Evolutionary conservation across 2,888 invertebrate species (phyloP), one percentile per base, ranked within the genome.

Genomic region (Napeogenes sylphis): DNA sequence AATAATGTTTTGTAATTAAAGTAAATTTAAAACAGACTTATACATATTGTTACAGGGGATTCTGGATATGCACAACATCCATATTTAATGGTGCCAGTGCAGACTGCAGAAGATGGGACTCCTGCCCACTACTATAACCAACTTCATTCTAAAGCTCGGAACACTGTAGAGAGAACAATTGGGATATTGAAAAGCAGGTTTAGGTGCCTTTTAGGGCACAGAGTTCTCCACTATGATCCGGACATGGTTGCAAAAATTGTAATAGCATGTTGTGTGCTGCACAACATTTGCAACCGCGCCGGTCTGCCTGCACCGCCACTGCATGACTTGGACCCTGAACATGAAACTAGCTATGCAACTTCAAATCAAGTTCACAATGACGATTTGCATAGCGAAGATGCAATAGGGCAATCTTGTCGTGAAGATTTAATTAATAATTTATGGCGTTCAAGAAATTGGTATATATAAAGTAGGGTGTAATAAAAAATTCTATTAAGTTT

Each of bases 1-100:
- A 21, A 21, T 21, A 21, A 21, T 21, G 21, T 21, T 21, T 21
- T 21, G 21, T 21, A 21, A 21, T 21, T 21, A 21, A 21, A 21
- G 21, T 21, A 21, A 21, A 21, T 21, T 21, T 21, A 21, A 21
- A 21, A 21, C 21, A 21, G 21, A 21, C 21, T 21, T 10, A 51
- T 8, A 30, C 3, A n/a, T 6, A 55, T 45, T 35, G 65, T n/a
- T 60, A 61, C 21, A 58, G 5, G 66, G 56, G 21, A 21, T 21
- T 21, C 21, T 21, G 21, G 21, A 4, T 64, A 62, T 10, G 47
- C 56, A 5, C 63, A 64, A 51, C 46, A 57, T 30, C 47, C 51
- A 10, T 67, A 63, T 63, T 10, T 63, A 21, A 63, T 63, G 67
- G 55, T 55, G 10, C 66, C 64, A 3, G 53, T 58, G n/a, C 10